Conservation (phyloP, 2,888 invertebrate genomes). For the Drosophila mimica region DNA sequence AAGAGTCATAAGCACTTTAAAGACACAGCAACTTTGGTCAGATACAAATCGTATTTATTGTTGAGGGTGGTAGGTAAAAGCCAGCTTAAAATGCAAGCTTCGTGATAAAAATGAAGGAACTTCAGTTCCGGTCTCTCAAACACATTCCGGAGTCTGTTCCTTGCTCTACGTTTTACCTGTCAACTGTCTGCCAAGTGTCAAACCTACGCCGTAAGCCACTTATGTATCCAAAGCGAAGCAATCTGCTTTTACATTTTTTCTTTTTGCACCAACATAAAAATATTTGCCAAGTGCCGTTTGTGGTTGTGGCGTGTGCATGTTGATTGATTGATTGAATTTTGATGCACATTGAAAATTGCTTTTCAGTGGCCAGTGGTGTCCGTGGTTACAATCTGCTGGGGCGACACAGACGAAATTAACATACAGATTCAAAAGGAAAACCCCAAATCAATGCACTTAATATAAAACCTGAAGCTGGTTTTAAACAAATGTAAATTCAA, state of each 20-base stretch:
- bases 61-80: background rate
- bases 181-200: constrained; percentile 44
- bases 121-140: background rate
- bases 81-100: constrained; percentile 8
- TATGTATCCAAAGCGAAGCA: constrained; percentile 18
- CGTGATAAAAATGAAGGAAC: background rate
- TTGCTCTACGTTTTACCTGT: constrained; percentile 42
- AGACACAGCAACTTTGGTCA: background rate
- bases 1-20: background rate
- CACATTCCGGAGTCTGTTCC: constrained; percentile 15
- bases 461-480: background rate
- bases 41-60: background rate
- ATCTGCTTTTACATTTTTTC: constrained; percentile 6
- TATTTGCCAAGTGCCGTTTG: constrained; percentile 1
- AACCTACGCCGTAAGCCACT: constrained; percentile 20
- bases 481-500: background rate
- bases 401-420: background rate
- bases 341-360: constrained; percentile 56
- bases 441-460: background rate
- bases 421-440: background rate
- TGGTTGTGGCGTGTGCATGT: constrained; percentile 44
- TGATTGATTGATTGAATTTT: constrained; percentile 72
- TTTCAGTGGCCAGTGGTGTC: constrained; percentile 34
- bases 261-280: background rate
- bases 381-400: background rate